Conservation (phyloP, 2,797 vertebrate genomes). For the Adrianichthys oophorus region DNA sequence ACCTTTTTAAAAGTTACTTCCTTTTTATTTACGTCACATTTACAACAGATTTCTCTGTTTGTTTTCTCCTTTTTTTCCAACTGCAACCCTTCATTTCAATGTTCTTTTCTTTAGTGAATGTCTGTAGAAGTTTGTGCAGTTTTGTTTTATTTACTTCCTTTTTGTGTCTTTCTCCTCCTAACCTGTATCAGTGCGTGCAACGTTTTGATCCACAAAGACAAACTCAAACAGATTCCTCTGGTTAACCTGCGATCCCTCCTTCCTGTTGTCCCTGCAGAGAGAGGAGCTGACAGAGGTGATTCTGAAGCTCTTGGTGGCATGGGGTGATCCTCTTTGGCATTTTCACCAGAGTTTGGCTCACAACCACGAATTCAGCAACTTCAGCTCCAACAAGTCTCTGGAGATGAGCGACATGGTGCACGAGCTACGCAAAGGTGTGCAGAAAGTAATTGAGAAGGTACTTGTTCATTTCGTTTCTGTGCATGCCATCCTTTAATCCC, state of each 20-base stretch:
- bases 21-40: constrained; percentile 5
- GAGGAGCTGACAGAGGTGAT: constrained; percentile 82
- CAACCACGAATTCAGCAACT: constrained; percentile 69
- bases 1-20: constrained; percentile 25
- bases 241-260: too few species aligned
- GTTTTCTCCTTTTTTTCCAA: neutral
- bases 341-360: constrained; percentile 79
- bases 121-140: neutral
- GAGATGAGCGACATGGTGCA: constrained; percentile 84
- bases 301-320: constrained; percentile 81
- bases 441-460: constrained; percentile 82
- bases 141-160: neutral
- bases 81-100: neutral
- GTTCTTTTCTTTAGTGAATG: neutral
- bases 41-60: neutral
- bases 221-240: neutral
- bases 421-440: constrained; percentile 78
- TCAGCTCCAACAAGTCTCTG: constrained; percentile 80
- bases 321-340: constrained; percentile 82
- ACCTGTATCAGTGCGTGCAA: neutral
- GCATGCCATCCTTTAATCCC: too few species aligned
- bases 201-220: neutral
- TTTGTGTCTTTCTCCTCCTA: neutral
- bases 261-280: constrained; percentile 55
- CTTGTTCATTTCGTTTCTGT: too few species aligned